Conservation (phyloP, 2,888 invertebrate genomes). For the Athetis lepigone region DNA sequence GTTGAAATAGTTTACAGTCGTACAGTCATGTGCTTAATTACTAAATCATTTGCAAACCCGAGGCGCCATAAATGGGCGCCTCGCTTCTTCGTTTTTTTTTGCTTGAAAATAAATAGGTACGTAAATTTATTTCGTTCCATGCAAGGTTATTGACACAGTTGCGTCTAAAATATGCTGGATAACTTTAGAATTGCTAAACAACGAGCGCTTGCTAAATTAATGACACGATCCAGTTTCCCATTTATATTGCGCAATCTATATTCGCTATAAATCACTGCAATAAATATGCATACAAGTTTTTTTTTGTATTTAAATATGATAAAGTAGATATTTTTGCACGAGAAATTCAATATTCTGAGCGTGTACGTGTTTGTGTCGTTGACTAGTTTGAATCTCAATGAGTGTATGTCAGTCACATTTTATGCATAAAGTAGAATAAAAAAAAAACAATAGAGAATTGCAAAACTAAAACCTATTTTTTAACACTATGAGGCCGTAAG, state of each 20-base stretch:
- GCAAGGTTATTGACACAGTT: constrained; percentile 88
- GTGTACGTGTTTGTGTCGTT: constrained; percentile 67
- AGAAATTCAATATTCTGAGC: constrained; percentile 72
- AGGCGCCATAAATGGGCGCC: constrained; percentile 66
- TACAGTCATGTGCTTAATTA: constrained; percentile 28
- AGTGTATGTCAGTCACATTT: constrained; percentile 68
- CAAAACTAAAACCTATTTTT: constrained; percentile 55
- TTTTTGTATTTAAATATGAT: constrained; percentile 67
- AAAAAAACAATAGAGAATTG: constrained; percentile 53
- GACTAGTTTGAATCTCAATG: constrained; percentile 76
- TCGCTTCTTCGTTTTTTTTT: constrained; percentile 72
- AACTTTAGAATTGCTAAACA: constrained; percentile 81
- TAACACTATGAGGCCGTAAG: constrained; percentile 48
- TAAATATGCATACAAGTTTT: constrained; percentile 56
- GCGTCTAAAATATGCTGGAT: constrained; percentile 78
- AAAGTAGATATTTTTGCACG: constrained; percentile 59
- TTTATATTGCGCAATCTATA: constrained; percentile 71
- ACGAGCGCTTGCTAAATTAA: constrained; percentile 78
- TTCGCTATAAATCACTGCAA: constrained; percentile 73
- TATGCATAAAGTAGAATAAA: constrained; percentile 66
- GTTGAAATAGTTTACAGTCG: constrained; percentile 32
- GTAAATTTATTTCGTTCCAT: constrained; percentile 81
- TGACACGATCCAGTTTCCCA: constrained; percentile 79
- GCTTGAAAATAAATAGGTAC: constrained; percentile 81
- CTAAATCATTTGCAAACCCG: constrained; percentile 72